These are phyloP conservation scores for Nerophis lumbriciformis DNA, from an alignment of 2,113 vertebrate genomes.

Conservation along the genomic window DNA sequence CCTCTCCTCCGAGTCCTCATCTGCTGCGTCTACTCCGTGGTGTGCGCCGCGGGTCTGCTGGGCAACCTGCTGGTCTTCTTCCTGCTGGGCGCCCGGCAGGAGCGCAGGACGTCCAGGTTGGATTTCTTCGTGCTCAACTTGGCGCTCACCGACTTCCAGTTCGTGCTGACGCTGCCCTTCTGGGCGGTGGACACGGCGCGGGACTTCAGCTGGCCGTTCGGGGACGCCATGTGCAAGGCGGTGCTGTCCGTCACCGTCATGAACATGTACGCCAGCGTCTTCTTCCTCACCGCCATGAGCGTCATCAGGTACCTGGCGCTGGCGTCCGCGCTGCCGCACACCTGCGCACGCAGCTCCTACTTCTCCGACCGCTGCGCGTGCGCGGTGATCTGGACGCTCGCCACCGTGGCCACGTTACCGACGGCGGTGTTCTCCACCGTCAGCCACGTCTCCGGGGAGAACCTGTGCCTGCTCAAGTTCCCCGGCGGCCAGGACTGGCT, in stretches of 20 bases:
- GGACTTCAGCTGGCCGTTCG: slow-evolving; percentile 76
- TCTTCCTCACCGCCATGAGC: slow-evolving; percentile 72
- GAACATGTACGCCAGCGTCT: slow-evolving; percentile 74
- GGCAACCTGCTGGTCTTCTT: slow-evolving; percentile 69
- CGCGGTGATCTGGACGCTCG: slow-evolving; percentile 58
- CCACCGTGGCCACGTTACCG: slow-evolving; percentile 64
- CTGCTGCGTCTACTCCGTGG: slow-evolving; percentile 61
- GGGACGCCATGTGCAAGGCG: slow-evolving; percentile 71
- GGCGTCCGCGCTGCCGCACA: slow-evolving; percentile 55
- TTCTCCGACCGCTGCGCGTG: slow-evolving; percentile 57
- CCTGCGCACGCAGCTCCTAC: slow-evolving; percentile 6
- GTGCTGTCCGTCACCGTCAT: slow-evolving; percentile 69
- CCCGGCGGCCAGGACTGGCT: slow-evolving; percentile 70
- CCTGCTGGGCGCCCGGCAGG: slow-evolving; percentile 58
- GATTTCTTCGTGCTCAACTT: slow-evolving; percentile 70
- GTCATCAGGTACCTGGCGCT: slow-evolving; percentile 68
- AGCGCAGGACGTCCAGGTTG: slow-evolving; percentile 54
- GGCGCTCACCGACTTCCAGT: slow-evolving; percentile 70
- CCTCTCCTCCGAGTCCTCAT: slow-evolving; percentile 58
- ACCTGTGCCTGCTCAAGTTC: slow-evolving; percentile 66
- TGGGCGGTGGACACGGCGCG: slow-evolving; percentile 70
- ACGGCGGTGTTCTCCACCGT: slow-evolving; percentile 67
- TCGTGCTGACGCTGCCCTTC: slow-evolving; percentile 73
- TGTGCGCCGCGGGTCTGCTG: slow-evolving; percentile 63
- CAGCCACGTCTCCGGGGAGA: slow-evolving; percentile 59